Conservation (phyloP, 1,140 invertebrate species). For the Hetaerina americana region DNA sequence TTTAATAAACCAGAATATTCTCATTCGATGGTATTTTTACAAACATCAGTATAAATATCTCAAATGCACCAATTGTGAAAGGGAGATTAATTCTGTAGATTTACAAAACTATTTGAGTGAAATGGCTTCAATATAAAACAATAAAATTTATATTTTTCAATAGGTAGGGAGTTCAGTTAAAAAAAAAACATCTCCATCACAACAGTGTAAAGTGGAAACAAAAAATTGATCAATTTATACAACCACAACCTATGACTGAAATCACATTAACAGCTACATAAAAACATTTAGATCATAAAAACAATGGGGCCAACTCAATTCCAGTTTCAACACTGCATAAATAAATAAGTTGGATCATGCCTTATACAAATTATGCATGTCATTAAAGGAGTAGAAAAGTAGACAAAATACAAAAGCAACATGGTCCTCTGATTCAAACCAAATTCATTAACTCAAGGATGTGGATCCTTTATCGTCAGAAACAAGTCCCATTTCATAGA, state of each 20-base stretch:
- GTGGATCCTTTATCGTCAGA: background rate
- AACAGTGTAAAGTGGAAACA: background rate
- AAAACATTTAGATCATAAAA: background rate
- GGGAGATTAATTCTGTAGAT: background rate
- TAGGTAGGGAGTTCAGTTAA: background rate
- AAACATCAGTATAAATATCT: background rate
- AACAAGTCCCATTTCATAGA: background rate
- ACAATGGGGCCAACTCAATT: background rate
- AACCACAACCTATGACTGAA: background rate
- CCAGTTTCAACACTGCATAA: background rate
- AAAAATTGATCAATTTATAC: background rate
- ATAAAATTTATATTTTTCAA: background rate
- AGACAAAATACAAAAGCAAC: background rate
- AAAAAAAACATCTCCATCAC: background rate
- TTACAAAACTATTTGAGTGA: background rate
- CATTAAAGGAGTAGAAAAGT: background rate
- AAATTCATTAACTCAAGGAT: background rate
- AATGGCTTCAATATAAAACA: background rate
- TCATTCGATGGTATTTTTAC: background rate
- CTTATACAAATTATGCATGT: background rate
- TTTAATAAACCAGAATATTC: constrained; percentile 1
- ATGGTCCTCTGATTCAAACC: background rate
- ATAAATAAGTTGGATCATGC: background rate
- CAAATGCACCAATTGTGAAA: background rate
- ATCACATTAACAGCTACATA: background rate